Evolutionary conservation across 2,113 vertebrate genomes (phyloP).

Genomic region (Gavia stellata): DNA sequence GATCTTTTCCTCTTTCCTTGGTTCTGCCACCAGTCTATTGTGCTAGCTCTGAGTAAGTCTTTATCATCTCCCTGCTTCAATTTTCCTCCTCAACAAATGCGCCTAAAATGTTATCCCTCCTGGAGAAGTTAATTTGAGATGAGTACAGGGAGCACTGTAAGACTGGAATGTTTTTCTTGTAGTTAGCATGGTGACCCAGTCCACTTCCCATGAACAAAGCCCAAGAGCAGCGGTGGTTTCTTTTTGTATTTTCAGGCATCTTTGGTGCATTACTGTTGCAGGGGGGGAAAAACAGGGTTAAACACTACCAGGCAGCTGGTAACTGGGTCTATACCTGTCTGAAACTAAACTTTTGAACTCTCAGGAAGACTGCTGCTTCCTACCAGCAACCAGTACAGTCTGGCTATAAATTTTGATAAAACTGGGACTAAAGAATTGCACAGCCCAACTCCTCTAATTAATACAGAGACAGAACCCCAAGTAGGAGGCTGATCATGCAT

Average conservation of each 20-base stretch:
- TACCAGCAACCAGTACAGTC: neutral
- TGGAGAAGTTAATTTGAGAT: slow-evolving; percentile 64
- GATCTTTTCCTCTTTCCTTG: slow-evolving; percentile 50
- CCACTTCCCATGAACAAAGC: slow-evolving; percentile 60
- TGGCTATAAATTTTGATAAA: neutral
- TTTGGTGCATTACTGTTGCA: neutral
- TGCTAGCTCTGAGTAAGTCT: slow-evolving; percentile 57
- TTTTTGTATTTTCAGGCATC: slow-evolving; percentile 24
- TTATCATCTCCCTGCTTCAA: slow-evolving; percentile 60
- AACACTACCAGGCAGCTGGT: neutral
- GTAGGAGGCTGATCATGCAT: neutral
- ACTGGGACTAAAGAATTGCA: neutral
- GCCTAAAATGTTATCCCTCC: slow-evolving; percentile 55
- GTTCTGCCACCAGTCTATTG: slow-evolving; percentile 60
- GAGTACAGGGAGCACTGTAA: slow-evolving; percentile 52
- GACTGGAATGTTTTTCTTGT: slow-evolving; percentile 51
- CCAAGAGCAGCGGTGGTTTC: neutral
- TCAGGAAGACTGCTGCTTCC: neutral
- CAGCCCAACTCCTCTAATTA: slow-evolving; percentile 4
- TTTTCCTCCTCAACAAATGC: slow-evolving; percentile 66
- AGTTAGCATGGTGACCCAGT: slow-evolving; percentile 49
- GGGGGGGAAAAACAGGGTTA: neutral
- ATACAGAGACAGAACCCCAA: neutral
- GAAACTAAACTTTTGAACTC: neutral
- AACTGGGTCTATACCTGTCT: neutral